Conservation (phyloP, 2,888 invertebrate species). For the Agrochola macilenta region DNA sequence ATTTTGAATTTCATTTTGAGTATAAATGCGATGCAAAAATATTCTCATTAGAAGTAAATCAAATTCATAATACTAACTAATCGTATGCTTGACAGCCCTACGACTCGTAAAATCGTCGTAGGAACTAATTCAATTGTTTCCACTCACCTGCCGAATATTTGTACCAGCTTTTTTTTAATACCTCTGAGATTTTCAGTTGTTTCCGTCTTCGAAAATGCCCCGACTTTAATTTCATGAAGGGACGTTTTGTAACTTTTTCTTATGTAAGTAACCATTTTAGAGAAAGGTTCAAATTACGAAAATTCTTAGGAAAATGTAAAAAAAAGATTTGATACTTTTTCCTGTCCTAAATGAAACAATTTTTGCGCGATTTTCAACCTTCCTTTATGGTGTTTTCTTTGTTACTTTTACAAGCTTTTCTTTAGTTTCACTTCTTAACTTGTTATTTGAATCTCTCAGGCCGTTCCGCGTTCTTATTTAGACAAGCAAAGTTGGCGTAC, state of each 20-base stretch:
- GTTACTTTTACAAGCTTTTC: conserved; percentile 10
- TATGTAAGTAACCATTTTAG: conserved; percentile 31
- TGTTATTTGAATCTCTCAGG: background rate
- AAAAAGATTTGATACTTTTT: conserved; percentile 14
- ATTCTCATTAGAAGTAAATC: background rate
- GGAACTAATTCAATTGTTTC: conserved; percentile 46
- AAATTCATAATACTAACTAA: background rate
- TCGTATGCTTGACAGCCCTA: conserved; percentile 23
- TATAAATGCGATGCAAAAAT: background rate
- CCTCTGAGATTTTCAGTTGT: conserved; percentile 9
- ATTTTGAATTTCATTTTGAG: too few species aligned
- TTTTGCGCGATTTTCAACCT: background rate
- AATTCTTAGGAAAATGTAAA: conserved; percentile 5
- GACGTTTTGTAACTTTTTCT: conserved; percentile 26
- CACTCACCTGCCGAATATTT: conserved; percentile 36
- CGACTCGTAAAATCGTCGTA: conserved; percentile 17
- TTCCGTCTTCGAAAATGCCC: conserved; percentile 24
- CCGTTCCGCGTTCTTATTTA: background rate
- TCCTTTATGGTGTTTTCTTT: background rate
- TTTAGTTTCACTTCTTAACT: background rate
- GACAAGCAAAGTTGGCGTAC: background rate
- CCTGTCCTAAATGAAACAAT: conserved; percentile 12
- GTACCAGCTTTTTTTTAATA: conserved; percentile 28
- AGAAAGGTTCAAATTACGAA: conserved; percentile 27
- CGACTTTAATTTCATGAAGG: conserved; percentile 14